Base-by-base conservation (phyloP, 2,113 vertebrate species). In the Girardinichthys multiradiatus region DNA sequence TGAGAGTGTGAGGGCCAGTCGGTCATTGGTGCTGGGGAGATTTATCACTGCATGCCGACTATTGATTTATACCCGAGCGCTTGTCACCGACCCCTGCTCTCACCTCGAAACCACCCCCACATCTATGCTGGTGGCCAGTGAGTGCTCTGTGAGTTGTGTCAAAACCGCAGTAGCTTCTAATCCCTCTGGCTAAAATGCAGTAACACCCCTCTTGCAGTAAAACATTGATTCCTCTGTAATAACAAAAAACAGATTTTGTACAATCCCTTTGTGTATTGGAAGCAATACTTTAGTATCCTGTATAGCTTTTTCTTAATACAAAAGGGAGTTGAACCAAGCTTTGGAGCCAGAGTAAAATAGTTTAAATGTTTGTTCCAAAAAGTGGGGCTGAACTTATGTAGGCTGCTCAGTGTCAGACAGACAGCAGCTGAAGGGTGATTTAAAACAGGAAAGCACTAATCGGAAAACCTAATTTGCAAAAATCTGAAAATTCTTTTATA, bases 31-130 rank as follows among this genome's bases (percentile, higher is more conserved):
- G 80, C 84, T 72, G 80, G 42, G 76, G 80, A 87, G 86, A 90
- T 92, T 90, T 88, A 92, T 89, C 88, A 82, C 87, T 67, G 76
- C 71, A 72, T 68, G 84, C 85, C 82, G 84, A 75, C 67, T 91
- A 93, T 93, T 90, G 93, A 93, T 93, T 93, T 90, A 89, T 84
- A 80, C 82, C 83, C 17, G 0, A 75, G 83, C 58, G 33, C 81
- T 72, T 57, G 72, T 82, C 67, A 68, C 57, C 64, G 0, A 39
- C 33, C 24, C 51, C 54, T 12, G 2, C 30, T 10, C 27, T 66
- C 61, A 15, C 28, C 57, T 57, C 68, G 35, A 37, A 4, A 29
- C n/a, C 57, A 72, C 15, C 67, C 70, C 5, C 27, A 29, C 24
- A 0, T 6, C 58, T 19, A 17, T 63, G 80, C 80, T 65, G 54